Evolutionary conservation across 1,140 invertebrate genomes (phyloP).

Genomic region (Cyclargus thomasi): DNA sequence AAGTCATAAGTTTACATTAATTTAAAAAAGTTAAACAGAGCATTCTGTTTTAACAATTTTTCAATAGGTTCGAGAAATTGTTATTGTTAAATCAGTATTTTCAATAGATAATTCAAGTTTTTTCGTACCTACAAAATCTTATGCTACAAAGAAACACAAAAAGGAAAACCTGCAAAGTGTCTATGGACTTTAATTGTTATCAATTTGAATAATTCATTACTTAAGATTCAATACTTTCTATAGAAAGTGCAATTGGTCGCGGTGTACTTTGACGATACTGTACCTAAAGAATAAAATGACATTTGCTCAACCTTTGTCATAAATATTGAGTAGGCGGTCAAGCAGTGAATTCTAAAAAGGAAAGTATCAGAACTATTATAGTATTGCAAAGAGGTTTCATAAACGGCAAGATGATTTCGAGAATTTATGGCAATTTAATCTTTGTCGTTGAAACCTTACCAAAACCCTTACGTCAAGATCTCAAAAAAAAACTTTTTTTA

Average conservation of each 20-base stretch:
- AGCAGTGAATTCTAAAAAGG: not conserved
- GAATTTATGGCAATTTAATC: too few relatives aligned
- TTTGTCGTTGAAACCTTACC: too few relatives aligned
- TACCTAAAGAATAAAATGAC: not conserved
- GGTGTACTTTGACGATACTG: not conserved
- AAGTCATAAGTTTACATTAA: too few relatives aligned
- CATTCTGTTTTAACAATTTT: too few relatives aligned
- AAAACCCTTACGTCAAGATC: too few relatives aligned
- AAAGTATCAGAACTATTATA: not conserved
- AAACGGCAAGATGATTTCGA: too few relatives aligned
- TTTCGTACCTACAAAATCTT: not conserved
- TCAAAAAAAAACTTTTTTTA: too few relatives aligned
- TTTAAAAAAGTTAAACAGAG: too few relatives aligned
- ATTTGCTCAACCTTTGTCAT: slow-evolving; percentile 5
- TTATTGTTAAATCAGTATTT: too few relatives aligned
- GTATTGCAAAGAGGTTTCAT: not conserved
- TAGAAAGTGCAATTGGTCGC: not conserved
- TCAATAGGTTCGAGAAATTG: too few relatives aligned
- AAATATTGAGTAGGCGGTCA: slow-evolving; percentile 11
- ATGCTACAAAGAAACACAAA: not conserved
- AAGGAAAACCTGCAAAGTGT: not conserved
- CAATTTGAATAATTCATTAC: not conserved
- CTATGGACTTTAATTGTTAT: not conserved
- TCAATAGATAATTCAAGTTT: too few relatives aligned
- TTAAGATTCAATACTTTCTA: not conserved